phyloP scores from a whole-genome alignment of 1,140 invertebrate species.

The Musca vetustissima region DNA sequence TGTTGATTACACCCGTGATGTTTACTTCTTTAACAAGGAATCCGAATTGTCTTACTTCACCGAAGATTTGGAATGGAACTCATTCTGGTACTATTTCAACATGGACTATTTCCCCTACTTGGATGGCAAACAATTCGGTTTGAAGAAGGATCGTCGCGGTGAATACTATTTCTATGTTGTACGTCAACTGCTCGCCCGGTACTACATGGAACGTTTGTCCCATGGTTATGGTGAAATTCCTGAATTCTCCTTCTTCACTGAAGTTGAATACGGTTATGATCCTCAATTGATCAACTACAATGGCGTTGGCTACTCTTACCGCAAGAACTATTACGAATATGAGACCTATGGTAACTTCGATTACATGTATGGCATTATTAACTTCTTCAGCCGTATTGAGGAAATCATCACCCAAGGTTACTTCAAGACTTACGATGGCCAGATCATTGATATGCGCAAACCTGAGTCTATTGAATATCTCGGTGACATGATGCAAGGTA shows the following conservation, averaged over 20 bases:
- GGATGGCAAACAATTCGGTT: slow-evolving; percentile 58
- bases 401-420: slow-evolving; percentile 66
- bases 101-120: slow-evolving; percentile 65
- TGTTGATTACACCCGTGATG: slow-evolving; percentile 64
- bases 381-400: slow-evolving; percentile 64
- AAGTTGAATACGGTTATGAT: slow-evolving; percentile 63
- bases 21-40: slow-evolving; percentile 62
- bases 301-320: slow-evolving; percentile 65
- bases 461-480: slow-evolving; percentile 61
- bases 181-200: slow-evolving; percentile 66
- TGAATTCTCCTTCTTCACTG: slow-evolving; percentile 59
- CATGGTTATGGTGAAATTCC: slow-evolving; percentile 65
- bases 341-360: slow-evolving; percentile 45
- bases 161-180: slow-evolving; percentile 65
- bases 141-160: slow-evolving; percentile 61
- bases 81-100: slow-evolving; percentile 68
- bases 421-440: slow-evolving; percentile 57
- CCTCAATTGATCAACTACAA: too few species aligned
- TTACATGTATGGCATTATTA: slow-evolving; percentile 41
- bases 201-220: slow-evolving; percentile 69
- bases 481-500: too few species aligned
- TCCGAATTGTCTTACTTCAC: slow-evolving; percentile 70
- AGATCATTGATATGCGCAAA: slow-evolving; percentile 58
- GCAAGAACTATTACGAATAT: slow-evolving; percentile 54
- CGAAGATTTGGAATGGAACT: slow-evolving; percentile 72